Conservation (phyloP, 2,113 vertebrate species). For the Tenebrosternarchus preto region DNA sequence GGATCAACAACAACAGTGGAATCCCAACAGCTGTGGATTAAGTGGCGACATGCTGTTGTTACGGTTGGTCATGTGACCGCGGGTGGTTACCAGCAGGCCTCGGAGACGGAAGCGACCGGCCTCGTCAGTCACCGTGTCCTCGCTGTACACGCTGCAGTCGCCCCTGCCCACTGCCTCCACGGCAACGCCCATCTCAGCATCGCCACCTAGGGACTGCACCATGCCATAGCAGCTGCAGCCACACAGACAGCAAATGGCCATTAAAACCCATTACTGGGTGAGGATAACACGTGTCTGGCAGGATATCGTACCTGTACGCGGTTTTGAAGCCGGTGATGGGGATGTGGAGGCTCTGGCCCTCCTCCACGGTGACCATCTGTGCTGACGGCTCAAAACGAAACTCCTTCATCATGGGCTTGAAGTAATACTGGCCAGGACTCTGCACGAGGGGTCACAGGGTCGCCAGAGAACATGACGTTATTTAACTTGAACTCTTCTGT, state of each 20-base stretch:
- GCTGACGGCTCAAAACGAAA: conserved; percentile 95
- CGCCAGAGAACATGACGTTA: not conserved
- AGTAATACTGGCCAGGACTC: conserved; percentile 98
- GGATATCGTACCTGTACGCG: conserved; percentile 70
- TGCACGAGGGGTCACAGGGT: conserved; percentile 57
- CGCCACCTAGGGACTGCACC: conserved; percentile 91
- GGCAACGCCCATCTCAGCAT: conserved; percentile 88
- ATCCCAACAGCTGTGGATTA: too few species aligned
- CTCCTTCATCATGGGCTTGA: conserved; percentile 99
- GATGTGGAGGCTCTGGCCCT: conserved; percentile 91
- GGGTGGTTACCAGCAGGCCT: conserved; percentile 85
- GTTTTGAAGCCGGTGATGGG: conserved; percentile 89
- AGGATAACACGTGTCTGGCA: too few species aligned
- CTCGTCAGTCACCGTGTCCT: conserved; percentile 93
- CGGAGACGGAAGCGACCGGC: conserved; percentile 91
- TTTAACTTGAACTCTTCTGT: not conserved
- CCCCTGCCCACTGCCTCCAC: conserved; percentile 92
- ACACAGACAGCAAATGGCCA: too few species aligned
- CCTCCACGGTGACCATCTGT: conserved; percentile 96
- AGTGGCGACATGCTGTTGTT: too few species aligned
- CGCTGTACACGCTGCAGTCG: conserved; percentile 89
- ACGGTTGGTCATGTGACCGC: not conserved
- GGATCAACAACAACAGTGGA: too few species aligned
- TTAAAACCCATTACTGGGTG: too few species aligned
- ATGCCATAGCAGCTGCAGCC: conserved; percentile 87